Evolutionary conservation across 2,888 invertebrate genomes (phyloP), one percentile per base, ranked within the genome.

Genomic region (Agonum fuliginosum): DNA sequence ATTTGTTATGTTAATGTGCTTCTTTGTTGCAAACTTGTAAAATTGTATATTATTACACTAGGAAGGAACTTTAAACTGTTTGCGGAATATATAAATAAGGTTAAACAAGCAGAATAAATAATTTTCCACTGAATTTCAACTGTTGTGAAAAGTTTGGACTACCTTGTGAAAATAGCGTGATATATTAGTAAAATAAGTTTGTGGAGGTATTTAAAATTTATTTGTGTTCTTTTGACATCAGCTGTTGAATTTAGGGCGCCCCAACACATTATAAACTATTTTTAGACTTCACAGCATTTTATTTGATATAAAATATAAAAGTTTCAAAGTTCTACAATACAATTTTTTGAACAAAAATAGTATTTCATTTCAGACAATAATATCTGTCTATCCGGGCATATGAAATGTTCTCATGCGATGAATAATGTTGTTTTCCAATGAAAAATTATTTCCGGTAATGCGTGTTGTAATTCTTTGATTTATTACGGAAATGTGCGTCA

Each of bases 401-500:
- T 62, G 58, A 62, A 62, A 62, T 62, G 58, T 62, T 62, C 58
- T 62, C 58, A 62, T 62, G 34, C 69, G 41, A 69, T 69, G 30
- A 48, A 30, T 46, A 70, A 30, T 70, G 70, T 48, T 37, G 34
- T 65, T 20, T 70, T 48, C 48, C 48, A 22, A 46, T 70, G 46
- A 70, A 48, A 48, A 48, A 70, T 70, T 70, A 41, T 24, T 70
- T 70, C 43, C 70, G 30, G 70, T 62, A 30, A 30, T 62, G 30
- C 34, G 30, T 62, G 58, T 14, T 27, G 27, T 62, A 62, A 62
- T 62, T 46, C 48, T 27, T 19, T 70, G 48, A 70, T 46, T 70
- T 70, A 70, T 70, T 70, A 70, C 46, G 27, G 17, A 48, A 70
- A 70, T 70, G 24, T 70, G 70, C 58, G 58, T 70, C 70, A 27